phyloP scores from a whole-genome alignment of 2,113 vertebrate genomes.

The Oostethus manadensis region DNA sequence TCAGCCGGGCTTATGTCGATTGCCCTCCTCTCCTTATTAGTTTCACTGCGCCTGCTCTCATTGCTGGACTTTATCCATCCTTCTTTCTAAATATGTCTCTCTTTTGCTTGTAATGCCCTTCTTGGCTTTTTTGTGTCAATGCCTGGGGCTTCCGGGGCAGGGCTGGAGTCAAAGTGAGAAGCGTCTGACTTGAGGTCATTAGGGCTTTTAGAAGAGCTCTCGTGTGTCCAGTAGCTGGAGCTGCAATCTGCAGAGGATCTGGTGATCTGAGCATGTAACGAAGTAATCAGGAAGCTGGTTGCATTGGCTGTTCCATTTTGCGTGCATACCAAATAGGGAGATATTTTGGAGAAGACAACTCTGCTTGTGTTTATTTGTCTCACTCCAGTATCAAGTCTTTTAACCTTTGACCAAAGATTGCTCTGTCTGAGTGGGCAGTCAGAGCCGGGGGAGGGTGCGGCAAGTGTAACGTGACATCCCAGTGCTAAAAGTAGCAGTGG shows the following conservation, averaged over 20 bases:
- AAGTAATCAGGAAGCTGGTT: not conserved
- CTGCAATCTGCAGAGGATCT: conserved; percentile 5
- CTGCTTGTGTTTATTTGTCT: conserved; percentile 15
- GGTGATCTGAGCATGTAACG: conserved; percentile 1
- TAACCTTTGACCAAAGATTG: conserved; percentile 40
- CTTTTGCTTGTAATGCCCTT: not conserved
- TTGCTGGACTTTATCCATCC: not conserved
- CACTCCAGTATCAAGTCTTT: conserved; percentile 13
- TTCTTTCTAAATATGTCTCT: conserved; percentile 4
- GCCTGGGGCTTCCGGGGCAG: not conserved
- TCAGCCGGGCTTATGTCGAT: conserved; percentile 35
- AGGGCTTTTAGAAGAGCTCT: conserved; percentile 8
- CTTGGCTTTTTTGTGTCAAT: conserved; percentile 10
- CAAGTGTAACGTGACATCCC: conserved; percentile 54
- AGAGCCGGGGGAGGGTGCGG: conserved; percentile 29
- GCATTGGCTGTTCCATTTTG: not conserved
- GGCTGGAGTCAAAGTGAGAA: conserved; percentile 9
- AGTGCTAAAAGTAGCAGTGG: conserved; percentile 62
- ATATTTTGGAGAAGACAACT: conserved; percentile 1
- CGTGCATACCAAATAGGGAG: not conserved
- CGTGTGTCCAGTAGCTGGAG: not conserved
- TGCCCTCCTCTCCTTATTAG: conserved; percentile 15
- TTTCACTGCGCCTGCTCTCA: conserved; percentile 10
- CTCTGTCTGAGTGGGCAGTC: not conserved
- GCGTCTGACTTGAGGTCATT: conserved; percentile 1